A percentile compares a stretch with the other conserved stretches of the same genome.
Evolutionary conservation across 1,140 invertebrate species (phyloP).

Genomic region (Bicyclus anynana): DNA sequence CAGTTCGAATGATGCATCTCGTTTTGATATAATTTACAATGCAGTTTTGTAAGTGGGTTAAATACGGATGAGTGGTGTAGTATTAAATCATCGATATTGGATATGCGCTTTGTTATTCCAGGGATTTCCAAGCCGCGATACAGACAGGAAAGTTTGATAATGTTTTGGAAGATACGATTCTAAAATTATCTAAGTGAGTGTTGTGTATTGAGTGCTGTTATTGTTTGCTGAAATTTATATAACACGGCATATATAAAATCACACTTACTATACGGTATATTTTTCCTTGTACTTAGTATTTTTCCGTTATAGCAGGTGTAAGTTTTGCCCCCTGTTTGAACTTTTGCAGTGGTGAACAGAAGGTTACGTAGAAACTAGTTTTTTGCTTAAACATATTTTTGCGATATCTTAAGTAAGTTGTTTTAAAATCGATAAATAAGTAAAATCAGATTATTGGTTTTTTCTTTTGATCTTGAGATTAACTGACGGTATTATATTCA

Average conservation of each 20-base stretch:
- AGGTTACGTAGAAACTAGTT: too few species aligned
- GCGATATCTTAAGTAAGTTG: too few species aligned
- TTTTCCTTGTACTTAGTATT: too few species aligned
- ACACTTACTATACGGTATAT: not conserved
- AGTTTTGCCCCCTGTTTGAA: too few species aligned
- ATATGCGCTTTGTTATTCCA: slow-evolving; percentile 8
- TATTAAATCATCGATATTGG: slow-evolving; percentile 34
- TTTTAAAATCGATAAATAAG: too few species aligned
- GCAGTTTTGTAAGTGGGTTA: slow-evolving; percentile 48
- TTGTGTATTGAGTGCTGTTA: not conserved
- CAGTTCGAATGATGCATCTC: slow-evolving; percentile 5
- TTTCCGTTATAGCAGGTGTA: too few species aligned
- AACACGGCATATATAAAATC: not conserved
- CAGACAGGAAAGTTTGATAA: slow-evolving; percentile 14
- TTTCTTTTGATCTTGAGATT: too few species aligned
- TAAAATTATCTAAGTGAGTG: slow-evolving; percentile 8
- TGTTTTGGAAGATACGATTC: slow-evolving; percentile 9
- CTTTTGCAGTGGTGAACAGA: too few species aligned
- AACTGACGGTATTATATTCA: too few species aligned
- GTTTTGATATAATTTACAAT: slow-evolving; percentile 42
- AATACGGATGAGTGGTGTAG: slow-evolving; percentile 37
- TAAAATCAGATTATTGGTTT: too few species aligned
- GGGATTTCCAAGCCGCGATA: slow-evolving; percentile 13
- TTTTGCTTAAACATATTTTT: too few species aligned
- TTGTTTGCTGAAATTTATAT: not conserved